Evolutionary conservation across 2,797 vertebrate genomes (phyloP).

Genomic region (Lutjanus argentimaculatus): DNA sequence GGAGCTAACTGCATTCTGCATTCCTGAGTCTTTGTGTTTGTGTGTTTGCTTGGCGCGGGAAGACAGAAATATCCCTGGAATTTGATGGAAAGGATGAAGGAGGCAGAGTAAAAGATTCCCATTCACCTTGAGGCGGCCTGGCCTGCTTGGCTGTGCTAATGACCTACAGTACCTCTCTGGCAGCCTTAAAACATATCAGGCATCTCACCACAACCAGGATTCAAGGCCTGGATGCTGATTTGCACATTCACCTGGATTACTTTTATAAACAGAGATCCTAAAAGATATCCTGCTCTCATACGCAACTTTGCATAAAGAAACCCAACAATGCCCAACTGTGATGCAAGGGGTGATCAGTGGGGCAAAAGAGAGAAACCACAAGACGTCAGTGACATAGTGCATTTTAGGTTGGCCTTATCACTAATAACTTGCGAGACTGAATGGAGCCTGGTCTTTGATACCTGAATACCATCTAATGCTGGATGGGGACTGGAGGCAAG

Average conservation of each 20-base stretch:
- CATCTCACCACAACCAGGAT: constrained; percentile 9
- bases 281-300: too few relatives aligned
- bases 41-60: constrained; percentile 58
- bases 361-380: not conserved
- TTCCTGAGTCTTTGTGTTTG: constrained; percentile 68
- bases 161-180: not conserved
- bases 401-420: not conserved
- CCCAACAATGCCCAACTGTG: not conserved
- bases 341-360: not conserved
- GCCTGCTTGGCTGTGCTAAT: constrained; percentile 10
- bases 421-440: not conserved
- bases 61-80: constrained; percentile 72
- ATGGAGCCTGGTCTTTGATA: not conserved
- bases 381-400: not conserved
- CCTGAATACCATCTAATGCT: not conserved
- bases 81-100: constrained; percentile 66
- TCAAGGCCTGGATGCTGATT: constrained; percentile 30
- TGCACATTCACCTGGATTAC: not conserved
- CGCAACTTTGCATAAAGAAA: not conserved
- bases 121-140: constrained; percentile 47
- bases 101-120: constrained; percentile 47
- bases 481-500: not conserved
- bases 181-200: constrained; percentile 9
- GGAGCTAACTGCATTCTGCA: constrained; percentile 57
- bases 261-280: not conserved